Percentiles rank a stretch among this genome's conserved stretches.
These are phyloP conservation scores for Pontoporia blainvillei DNA, from an alignment of 2,113 vertebrate species.

Conservation along the genomic window DNA sequence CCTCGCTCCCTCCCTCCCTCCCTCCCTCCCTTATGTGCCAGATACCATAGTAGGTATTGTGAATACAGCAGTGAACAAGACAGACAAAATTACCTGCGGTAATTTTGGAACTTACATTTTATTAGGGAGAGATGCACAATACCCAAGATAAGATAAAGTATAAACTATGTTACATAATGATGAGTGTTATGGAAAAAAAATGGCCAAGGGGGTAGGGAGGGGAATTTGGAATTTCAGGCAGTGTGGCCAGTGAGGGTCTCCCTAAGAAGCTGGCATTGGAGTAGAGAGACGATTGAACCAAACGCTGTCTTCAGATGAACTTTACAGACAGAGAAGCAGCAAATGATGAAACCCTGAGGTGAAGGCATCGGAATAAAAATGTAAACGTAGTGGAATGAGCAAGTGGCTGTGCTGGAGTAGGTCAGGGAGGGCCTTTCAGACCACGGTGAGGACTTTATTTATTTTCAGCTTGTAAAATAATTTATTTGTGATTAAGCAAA, in stretches of 20 bases:
- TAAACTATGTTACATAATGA: background rate
- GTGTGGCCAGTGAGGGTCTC: background rate
- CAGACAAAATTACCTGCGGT: background rate
- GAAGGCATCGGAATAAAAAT: background rate
- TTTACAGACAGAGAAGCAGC: background rate
- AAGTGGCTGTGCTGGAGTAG: background rate
- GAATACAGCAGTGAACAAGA: background rate
- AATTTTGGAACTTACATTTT: background rate
- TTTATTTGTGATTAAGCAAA: conserved; percentile 47
- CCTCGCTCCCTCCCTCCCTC: no score
- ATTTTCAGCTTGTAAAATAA: conserved; percentile 47
- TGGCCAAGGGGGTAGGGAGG: background rate
- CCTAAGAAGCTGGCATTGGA: background rate
- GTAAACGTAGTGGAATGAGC: background rate
- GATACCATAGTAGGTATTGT: background rate
- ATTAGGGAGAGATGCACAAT: background rate
- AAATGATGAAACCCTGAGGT: background rate
- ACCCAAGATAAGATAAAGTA: background rate
- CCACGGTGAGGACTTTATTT: background rate
- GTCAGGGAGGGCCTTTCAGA: background rate
- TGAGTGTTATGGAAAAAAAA: background rate
- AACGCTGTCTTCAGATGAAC: background rate
- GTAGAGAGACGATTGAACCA: background rate
- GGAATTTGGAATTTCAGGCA: background rate
- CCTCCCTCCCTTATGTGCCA: background rate